Conservation (phyloP, 2,888 invertebrate genomes). For the Hydropsyche betteni region DNA sequence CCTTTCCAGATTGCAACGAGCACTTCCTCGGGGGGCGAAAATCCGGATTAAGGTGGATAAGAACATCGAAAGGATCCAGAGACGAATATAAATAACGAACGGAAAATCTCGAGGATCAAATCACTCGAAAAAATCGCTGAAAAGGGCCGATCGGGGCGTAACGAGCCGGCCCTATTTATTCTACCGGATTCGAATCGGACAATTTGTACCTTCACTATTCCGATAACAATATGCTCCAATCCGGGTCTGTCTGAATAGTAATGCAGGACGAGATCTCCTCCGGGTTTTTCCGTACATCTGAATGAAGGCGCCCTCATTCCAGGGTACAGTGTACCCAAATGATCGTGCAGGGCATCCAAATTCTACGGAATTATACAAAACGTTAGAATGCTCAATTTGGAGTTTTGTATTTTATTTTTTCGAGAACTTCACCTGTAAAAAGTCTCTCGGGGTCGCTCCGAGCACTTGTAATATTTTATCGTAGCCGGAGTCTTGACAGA, state of each 20-base stretch:
- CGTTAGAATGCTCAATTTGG: slow-evolving; percentile 27
- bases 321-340: slow-evolving; percentile 91
- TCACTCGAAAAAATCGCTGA: not conserved
- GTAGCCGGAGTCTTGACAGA: slow-evolving; percentile 97
- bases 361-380: slow-evolving; percentile 69
- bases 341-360: slow-evolving; percentile 94
- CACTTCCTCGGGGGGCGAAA: not conserved
- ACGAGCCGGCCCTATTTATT: not conserved
- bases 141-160: not conserved
- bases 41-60: slow-evolving; percentile 19
- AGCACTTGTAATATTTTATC: slow-evolving; percentile 94
- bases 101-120: too few species aligned
- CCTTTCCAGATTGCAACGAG: too few species aligned
- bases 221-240: slow-evolving; percentile 94
- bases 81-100: slow-evolving; percentile 1
- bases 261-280: slow-evolving; percentile 89
- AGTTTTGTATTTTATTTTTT: slow-evolving; percentile 8
- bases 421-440: slow-evolving; percentile 76
- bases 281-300: slow-evolving; percentile 89
- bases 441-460: slow-evolving; percentile 94
- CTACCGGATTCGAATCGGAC: too few species aligned
- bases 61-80: not conserved
- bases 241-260: slow-evolving; percentile 96
- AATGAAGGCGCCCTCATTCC: slow-evolving; percentile 96
- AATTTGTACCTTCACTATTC: slow-evolving; percentile 86